These are phyloP conservation scores for Nothoprocta perdicaria DNA, from an alignment of 2,113 vertebrate species.

Conservation along the genomic window DNA sequence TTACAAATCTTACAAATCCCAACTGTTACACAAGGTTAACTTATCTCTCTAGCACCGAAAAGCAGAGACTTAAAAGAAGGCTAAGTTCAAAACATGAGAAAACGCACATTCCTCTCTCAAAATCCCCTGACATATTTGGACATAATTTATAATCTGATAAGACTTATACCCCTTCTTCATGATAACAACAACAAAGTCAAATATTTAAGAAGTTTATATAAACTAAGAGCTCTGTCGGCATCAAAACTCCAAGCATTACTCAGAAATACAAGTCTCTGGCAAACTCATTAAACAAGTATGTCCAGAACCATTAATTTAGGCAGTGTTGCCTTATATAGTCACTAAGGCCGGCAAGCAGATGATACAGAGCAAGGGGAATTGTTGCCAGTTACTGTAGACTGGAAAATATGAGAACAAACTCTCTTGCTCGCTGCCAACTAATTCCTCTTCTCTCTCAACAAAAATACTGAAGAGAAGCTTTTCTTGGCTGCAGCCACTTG, in stretches of 20 bases:
- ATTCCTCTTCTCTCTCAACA: conserved; percentile 53
- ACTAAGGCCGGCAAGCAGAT: conserved; percentile 62
- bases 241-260: conserved; percentile 7
- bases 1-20: background rate
- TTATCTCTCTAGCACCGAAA: background rate
- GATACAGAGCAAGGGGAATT: conserved; percentile 59
- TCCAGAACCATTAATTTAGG: conserved; percentile 46
- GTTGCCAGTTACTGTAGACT: conserved; percentile 72
- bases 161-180: background rate
- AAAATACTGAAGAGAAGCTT: conserved; percentile 51
- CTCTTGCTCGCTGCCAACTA: conserved; percentile 60
- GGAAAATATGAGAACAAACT: conserved; percentile 79
- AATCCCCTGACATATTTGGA: background rate
- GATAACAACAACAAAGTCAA: background rate
- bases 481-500: conserved; percentile 35
- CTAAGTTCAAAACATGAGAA: background rate
- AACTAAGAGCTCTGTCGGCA: background rate
- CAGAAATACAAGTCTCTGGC: conserved; percentile 8
- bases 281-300: conserved; percentile 68
- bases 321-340: conserved; percentile 76
- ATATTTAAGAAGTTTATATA: background rate
- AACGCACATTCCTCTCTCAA: background rate
- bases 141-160: background rate
- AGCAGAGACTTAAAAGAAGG: background rate
- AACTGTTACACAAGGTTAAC: background rate